Percentiles rank a stretch among this genome's conserved stretches.
Evolutionary conservation across 2,797 vertebrate genomes (phyloP).

Genomic region (Ptychadena robeensis): DNA sequence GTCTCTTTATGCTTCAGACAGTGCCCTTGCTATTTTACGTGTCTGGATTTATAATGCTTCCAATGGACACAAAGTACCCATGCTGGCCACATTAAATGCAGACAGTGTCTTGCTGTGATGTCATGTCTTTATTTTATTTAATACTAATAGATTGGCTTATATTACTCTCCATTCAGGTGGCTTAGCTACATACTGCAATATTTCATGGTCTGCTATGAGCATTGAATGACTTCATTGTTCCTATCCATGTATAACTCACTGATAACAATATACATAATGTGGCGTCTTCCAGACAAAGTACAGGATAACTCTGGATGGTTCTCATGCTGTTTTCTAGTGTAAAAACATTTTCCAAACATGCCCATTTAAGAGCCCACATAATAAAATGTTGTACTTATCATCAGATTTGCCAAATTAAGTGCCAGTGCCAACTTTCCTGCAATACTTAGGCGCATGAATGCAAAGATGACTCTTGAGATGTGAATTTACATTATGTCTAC

Average conservation of each 20-base stretch:
- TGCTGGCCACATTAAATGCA: slow-evolving; percentile 20
- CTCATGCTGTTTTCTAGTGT: neutral
- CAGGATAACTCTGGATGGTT: neutral
- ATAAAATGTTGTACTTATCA: no score
- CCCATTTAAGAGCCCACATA: no score
- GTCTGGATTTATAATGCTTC: slow-evolving; percentile 5
- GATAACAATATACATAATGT: neutral
- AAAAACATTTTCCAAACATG: no score
- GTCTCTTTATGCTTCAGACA: neutral
- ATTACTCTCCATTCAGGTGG: neutral
- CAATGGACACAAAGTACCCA: slow-evolving; percentile 9
- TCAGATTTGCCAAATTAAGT: no score
- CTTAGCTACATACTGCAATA: slow-evolving; percentile 3
- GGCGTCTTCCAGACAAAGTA: neutral
- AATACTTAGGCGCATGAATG: no score
- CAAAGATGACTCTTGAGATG: no score
- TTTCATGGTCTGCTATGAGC: neutral
- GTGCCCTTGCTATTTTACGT: slow-evolving; percentile 25
- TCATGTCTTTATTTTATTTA: slow-evolving; percentile 20
- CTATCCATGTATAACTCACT: slow-evolving; percentile 8
- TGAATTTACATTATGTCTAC: no score
- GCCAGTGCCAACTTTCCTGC: no score
- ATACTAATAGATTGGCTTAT: slow-evolving; percentile 17
- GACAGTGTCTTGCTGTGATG: slow-evolving; percentile 19
- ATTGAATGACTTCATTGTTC: neutral